Percentiles rank a stretch among this genome's conserved stretches.
Conservation (phyloP, 2,113 vertebrate species). For the Ophiodon elongatus region DNA sequence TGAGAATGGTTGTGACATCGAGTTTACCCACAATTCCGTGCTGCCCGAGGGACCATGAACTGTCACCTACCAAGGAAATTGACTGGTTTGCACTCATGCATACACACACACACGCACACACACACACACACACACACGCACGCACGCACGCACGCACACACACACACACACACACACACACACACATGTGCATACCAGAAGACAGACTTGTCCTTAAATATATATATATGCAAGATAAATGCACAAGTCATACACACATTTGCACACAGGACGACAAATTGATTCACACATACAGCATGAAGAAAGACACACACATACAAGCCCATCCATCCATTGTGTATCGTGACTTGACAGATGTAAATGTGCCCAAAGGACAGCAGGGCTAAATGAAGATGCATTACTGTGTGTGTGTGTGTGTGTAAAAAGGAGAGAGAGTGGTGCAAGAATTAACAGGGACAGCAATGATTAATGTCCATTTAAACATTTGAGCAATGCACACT, state of each 20-base stretch:
- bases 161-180: slow-evolving; percentile 11
- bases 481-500: slow-evolving; percentile 51
- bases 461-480: slow-evolving; percentile 69
- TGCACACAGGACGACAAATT: slow-evolving; percentile 49
- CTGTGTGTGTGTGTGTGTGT: background rate
- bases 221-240: slow-evolving; percentile 52
- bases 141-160: slow-evolving; percentile 32
- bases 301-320: slow-evolving; percentile 46
- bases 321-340: slow-evolving; percentile 76
- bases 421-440: background rate
- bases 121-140: slow-evolving; percentile 25
- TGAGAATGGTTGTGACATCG: slow-evolving; percentile 70
- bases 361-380: slow-evolving; percentile 80
- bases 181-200: slow-evolving; percentile 11
- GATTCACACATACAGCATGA: slow-evolving; percentile 42
- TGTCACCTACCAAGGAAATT: slow-evolving; percentile 72
- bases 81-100: slow-evolving; percentile 57
- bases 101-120: background rate
- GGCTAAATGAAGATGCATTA: slow-evolving; percentile 83
- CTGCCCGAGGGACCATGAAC: slow-evolving; percentile 74
- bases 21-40: slow-evolving; percentile 69
- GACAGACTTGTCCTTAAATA: slow-evolving; percentile 28
- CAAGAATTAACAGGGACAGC: slow-evolving; percentile 45
- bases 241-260: slow-evolving; percentile 9
- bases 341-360: slow-evolving; percentile 81